Base-by-base conservation (phyloP, 2,113 vertebrate genomes). In the Corythoichthys intestinalis region DNA sequence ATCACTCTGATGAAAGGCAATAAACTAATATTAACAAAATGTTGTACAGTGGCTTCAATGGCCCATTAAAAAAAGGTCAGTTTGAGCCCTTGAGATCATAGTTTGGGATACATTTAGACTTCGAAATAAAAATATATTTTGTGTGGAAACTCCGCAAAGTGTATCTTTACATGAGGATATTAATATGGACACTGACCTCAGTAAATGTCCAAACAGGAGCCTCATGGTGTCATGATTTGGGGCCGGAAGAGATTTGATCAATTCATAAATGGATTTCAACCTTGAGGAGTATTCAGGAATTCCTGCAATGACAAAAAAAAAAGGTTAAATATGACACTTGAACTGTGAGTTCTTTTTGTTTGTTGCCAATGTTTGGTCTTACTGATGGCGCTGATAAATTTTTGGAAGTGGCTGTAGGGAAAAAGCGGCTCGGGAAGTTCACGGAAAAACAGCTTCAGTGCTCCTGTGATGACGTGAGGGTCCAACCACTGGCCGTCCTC, bases 401-500 rank as follows among this genome's bases (percentile, higher is more conserved):
- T 88, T 72, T 90, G 87, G 2, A 98, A 98, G 86, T 95, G 92
- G 46, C 90, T 89, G 89, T 85, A 97, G 0, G 96, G 95, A 76
- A 97, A 89, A 0, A 98, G 93, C 0, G 96, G 96, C 85, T 99
- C 96, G 0, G 93, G 93, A 68, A 98, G 92, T 75, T 98, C 96
- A 2, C 96, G 80, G 81, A 98, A 95, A 88, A 98, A 98, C 41
- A 98, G 90, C 79, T 98, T 98, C 69, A 98, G 83, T 0, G 97
- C 95, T 2, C 97, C 96, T 0, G 95, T 98, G 89, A 98, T 92
- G 46, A 98, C 96, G 0, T 98, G 97, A 54, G 96, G 90, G 34
- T 98, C 97, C 70, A 94, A 94, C 97, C 96, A 98, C 75, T 91
- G 94, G 3, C 95, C 94, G 0, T 96, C 94, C 13, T 97, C 94